Evolutionary conservation across 2,797 vertebrate genomes (phyloP), one percentile per base, ranked within the genome.

Genomic region (Anguilla marmorata): DNA sequence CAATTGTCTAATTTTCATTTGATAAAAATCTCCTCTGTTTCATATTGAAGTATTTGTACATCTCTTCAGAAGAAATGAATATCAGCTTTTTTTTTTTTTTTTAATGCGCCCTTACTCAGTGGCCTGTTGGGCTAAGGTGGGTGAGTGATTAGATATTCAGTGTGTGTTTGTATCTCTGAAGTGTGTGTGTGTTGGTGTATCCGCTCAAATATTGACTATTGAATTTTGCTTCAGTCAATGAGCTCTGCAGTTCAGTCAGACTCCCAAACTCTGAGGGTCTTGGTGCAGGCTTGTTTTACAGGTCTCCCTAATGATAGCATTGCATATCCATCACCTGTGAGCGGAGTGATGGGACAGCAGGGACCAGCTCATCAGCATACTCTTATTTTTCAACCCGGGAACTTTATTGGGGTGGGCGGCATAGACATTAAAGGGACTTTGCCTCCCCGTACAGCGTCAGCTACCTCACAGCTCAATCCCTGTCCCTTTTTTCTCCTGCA

Each of bases 301-400:
- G 82, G 79, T 54, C 89, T 90, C 88, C 89, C 88, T 89, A 90
- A 89, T 90, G 86, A 83, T 79, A 85, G 72, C 89, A 52, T 86
- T 85, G 86, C 50, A 63, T 88, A 91, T 93, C 91, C 91, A 87
- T 93, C 90, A 91, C 69, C 19, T 58, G 89, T 50, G 87, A 83
- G 87, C 85, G 56, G 86, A 63, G 87, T 74, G 88, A 30, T 52
- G 85, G 87, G 87, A 27, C 12, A 37, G 83, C 79, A 66, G n/a
- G 86, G 86, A 86, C 76, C 16, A 50, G 85, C 84, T 91, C 89
- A 92, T 92, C 91, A 91, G 90, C 91, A 90, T 91, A 88, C 41
- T 88, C 85, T 92, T 90, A 88, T 91, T 79, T 89, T 74, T 86
- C 89, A 88, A 88, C 84, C 84, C 85, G 87, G 88, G 88, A 89